phyloP scores from a whole-genome alignment of 1,140 invertebrate genomes.

The Littorina saxatilis region DNA sequence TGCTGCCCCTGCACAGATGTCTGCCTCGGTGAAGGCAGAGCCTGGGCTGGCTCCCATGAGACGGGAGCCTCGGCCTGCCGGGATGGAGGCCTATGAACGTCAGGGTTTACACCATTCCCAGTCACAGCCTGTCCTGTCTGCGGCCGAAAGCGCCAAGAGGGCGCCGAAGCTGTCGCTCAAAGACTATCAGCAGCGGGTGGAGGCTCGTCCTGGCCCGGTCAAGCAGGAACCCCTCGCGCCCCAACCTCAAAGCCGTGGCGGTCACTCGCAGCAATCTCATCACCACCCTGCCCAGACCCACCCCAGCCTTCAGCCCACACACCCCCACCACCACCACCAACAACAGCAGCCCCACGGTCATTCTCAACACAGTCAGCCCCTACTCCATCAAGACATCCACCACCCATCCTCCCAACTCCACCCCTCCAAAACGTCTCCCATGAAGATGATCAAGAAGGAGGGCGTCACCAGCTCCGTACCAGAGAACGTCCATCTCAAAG shows the following conservation, averaged over 20 bases:
- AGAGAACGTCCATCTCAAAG: conserved; percentile 2
- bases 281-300: background rate
- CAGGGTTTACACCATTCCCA: no score
- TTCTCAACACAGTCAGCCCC: background rate
- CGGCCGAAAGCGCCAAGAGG: background rate
- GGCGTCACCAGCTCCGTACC: background rate
- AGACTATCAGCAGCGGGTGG: conserved; percentile 3
- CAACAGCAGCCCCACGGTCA: background rate
- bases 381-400: background rate
- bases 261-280: background rate
- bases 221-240: background rate
- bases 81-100: background rate
- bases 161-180: background rate
- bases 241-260: background rate
- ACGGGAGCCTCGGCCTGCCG: background rate
- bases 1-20: no score
- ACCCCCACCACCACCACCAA: background rate
- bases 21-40: background rate
- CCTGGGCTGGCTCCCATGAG: background rate
- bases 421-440: background rate
- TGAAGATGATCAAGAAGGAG: conserved; percentile 10
- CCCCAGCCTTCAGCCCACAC: background rate
- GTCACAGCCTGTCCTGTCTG: background rate
- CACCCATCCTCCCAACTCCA: background rate
- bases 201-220: background rate